These are phyloP conservation scores for Sphenopsis melanotis DNA, from an alignment of 2,797 vertebrate genomes.

Conservation along the genomic window DNA sequence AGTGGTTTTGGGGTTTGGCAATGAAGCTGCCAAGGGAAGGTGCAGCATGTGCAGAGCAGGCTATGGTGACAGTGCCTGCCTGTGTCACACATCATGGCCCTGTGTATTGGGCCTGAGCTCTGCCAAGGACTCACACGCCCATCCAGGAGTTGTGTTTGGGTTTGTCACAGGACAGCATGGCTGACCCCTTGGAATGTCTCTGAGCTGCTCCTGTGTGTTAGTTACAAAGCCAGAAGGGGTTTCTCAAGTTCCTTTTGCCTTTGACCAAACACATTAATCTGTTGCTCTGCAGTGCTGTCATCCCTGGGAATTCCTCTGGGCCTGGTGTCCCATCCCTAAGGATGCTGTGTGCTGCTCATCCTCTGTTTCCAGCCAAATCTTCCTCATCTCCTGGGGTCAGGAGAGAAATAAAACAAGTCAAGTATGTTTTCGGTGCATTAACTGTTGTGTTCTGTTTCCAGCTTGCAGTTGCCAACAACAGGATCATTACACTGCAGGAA, in stretches of 20 bases:
- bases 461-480: constrained; percentile 97
- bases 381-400: not conserved
- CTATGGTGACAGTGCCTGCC: fast-evolving
- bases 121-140: fast-evolving
- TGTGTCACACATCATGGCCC: not conserved
- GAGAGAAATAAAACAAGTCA: fast-evolving
- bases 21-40: too few species aligned
- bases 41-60: not conserved
- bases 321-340: fast-evolving
- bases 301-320: not conserved
- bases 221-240: not conserved
- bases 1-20: not conserved
- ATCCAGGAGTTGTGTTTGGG: fast-evolving
- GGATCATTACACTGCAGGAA: constrained; percentile 97
- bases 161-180: not conserved
- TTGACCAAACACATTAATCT: fast-evolving
- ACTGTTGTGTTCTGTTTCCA: constrained; percentile 36
- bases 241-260: not conserved
- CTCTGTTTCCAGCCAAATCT: fast-evolving
- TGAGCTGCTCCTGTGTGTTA: not conserved
- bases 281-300: not conserved
- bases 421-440: fast-evolving
- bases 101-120: not conserved
- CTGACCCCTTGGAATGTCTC: not conserved
- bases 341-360: not conserved